phyloP scores from a whole-genome alignment of 2,888 invertebrate genomes.

The Habroteleia sp. region DNA sequence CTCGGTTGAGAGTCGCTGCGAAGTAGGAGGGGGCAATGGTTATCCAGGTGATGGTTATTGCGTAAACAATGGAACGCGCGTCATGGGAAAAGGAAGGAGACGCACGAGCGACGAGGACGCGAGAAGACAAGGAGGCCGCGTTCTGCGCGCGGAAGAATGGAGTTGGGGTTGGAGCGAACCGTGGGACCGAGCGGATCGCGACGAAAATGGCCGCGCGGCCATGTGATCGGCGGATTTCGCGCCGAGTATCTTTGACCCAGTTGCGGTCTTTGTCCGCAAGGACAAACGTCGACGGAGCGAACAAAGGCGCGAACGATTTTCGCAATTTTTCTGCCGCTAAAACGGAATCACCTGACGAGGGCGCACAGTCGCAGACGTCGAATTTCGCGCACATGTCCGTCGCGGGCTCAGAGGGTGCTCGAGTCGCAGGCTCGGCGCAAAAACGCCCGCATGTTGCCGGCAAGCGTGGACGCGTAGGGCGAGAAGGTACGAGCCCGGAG shows the following conservation, averaged over 20 bases:
- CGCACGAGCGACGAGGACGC: slow-evolving; percentile 21
- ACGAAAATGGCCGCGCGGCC: slow-evolving; percentile 22
- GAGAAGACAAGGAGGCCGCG: slow-evolving; percentile 40
- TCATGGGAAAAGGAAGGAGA: slow-evolving; percentile 67
- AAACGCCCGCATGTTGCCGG: slow-evolving; percentile 3
- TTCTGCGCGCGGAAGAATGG: slow-evolving; percentile 22
- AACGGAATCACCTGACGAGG: slow-evolving; percentile 73
- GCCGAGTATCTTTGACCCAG: too few species aligned
- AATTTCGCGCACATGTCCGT: slow-evolving; percentile 76
- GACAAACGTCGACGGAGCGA: too few species aligned
- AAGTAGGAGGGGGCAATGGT: slow-evolving; percentile 58
- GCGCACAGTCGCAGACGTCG: slow-evolving; percentile 76
- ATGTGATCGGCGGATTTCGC: slow-evolving; percentile 9
- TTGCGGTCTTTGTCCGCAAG: too few species aligned
- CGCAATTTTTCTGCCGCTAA: too few species aligned
- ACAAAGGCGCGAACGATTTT: too few species aligned
- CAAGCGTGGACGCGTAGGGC: slow-evolving; percentile 7
- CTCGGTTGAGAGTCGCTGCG: slow-evolving; percentile 43
- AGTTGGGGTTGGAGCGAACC: slow-evolving; percentile 29
- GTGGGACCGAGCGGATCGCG: slow-evolving; percentile 24
- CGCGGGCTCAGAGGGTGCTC: neutral
- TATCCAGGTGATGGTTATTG: slow-evolving; percentile 71
- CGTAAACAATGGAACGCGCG: slow-evolving; percentile 80
- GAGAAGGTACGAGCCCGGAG: slow-evolving; percentile 15
- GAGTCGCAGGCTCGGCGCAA: neutral